Percentiles rank a stretch among this genome's conserved stretches.
These are phyloP conservation scores for Lumbricus terrestris DNA, from an alignment of 2,888 invertebrate species.

Conservation along the genomic window DNA sequence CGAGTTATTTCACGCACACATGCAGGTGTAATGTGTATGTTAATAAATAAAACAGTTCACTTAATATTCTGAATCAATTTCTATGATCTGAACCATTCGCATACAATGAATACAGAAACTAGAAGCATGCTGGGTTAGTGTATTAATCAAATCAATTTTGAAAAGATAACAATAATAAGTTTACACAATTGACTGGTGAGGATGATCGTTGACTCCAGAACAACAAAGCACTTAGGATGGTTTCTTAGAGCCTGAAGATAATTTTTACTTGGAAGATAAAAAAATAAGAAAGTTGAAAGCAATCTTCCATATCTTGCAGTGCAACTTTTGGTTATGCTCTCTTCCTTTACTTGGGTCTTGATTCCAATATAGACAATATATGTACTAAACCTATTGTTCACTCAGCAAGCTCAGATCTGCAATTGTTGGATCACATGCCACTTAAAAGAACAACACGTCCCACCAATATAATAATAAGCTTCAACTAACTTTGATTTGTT, in stretches of 20 bases:
- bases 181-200: too few relatives aligned
- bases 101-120: not conserved
- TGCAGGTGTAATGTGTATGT: too few relatives aligned
- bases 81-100: not conserved
- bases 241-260: too few relatives aligned
- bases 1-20: too few relatives aligned
- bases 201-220: too few relatives aligned
- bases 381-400: not conserved
- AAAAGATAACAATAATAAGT: not conserved
- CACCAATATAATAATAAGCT: not conserved
- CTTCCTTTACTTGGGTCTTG: not conserved
- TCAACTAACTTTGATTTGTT: not conserved
- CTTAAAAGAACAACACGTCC: not conserved
- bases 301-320: not conserved
- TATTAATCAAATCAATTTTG: not conserved
- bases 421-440: not conserved
- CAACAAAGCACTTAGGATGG: too few relatives aligned
- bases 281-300: not conserved
- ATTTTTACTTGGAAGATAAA: too few relatives aligned
- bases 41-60: too few relatives aligned
- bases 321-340: not conserved
- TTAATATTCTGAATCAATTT: not conserved
- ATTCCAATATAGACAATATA: not conserved
- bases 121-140: not conserved
- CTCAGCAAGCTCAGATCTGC: not conserved